Percentiles rank a stretch among this genome's conserved stretches.
Evolutionary conservation across 2,888 invertebrate genomes (phyloP).

Genomic region (Monoplex corrugatus): DNA sequence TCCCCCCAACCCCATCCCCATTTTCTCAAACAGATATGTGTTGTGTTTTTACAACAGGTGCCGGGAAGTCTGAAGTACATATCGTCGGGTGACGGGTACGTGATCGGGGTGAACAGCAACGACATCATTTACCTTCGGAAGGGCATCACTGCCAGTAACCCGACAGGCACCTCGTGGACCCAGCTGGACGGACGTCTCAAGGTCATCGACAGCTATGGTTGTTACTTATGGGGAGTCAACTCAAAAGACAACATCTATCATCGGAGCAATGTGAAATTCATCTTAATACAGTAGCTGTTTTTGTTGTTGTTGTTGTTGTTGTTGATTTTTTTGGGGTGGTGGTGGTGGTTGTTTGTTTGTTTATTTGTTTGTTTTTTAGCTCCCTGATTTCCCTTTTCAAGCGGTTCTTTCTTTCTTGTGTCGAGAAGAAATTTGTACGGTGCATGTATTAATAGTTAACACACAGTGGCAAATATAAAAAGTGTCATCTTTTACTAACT

Average conservation of each 20-base stretch:
- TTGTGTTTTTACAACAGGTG: neutral
- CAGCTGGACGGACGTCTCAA: neutral
- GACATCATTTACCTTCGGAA: neutral
- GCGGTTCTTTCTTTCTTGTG: too few relatives aligned
- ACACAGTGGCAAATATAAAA: too few relatives aligned
- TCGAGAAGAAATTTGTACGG: too few relatives aligned
- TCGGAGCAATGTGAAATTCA: neutral
- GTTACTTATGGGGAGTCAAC: neutral
- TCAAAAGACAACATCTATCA: neutral
- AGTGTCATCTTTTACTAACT: too few relatives aligned
- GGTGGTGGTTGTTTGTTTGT: too few relatives aligned
- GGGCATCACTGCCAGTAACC: neutral
- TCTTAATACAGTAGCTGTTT: too few relatives aligned
- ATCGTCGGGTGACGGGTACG: neutral
- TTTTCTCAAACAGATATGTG: too few relatives aligned
- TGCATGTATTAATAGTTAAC: too few relatives aligned
- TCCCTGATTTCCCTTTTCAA: too few relatives aligned
- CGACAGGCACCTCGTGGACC: neutral
- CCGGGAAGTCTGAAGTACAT: neutral
- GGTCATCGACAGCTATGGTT: neutral
- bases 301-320: too few relatives aligned
- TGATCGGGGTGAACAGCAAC: neutral
- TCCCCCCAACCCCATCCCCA: neutral
- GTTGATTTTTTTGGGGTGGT: too few relatives aligned
- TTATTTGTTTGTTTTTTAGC: too few relatives aligned